These are phyloP conservation scores for Himalopsyche tibetana DNA, from an alignment of 2,888 invertebrate genomes.

Conservation along the genomic window DNA sequence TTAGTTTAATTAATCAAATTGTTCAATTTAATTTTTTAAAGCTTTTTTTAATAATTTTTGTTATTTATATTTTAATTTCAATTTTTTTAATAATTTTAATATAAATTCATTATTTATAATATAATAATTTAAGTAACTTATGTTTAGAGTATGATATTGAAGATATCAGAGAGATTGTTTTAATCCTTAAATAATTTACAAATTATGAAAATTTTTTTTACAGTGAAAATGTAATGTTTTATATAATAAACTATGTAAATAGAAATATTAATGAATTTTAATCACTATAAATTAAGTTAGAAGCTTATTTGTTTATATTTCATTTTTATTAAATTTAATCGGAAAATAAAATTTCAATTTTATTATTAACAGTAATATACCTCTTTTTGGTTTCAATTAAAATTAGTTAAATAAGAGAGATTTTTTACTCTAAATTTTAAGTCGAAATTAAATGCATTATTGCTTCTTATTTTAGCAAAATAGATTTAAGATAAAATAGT, in stretches of 20 bases:
- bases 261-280: no score
- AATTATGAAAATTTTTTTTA: no score
- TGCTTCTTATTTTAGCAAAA: slow-evolving; percentile 70
- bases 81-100: no score
- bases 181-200: no score
- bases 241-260: no score
- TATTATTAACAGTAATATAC: slow-evolving; percentile 51
- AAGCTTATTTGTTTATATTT: slow-evolving; percentile 71
- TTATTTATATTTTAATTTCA: no score
- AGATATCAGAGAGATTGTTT: no score
- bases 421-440: slow-evolving; percentile 72
- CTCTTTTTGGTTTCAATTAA: slow-evolving; percentile 77
- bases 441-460: slow-evolving; percentile 76
- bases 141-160: no score
- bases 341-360: slow-evolving; percentile 68
- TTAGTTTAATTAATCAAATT: slow-evolving; percentile 71
- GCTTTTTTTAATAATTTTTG: slow-evolving; percentile 75
- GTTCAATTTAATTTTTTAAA: slow-evolving; percentile 71
- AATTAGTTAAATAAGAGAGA: slow-evolving; percentile 60
- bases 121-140: no score
- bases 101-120: no score
- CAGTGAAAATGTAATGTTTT: no score
- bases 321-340: slow-evolving; percentile 66
- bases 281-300: slow-evolving; percentile 75
- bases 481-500: slow-evolving; percentile 49